Percentiles rank a stretch among this genome's conserved stretches.
Evolutionary conservation across 2,888 invertebrate species (phyloP).

Genomic region (Pyrgus malvae): DNA sequence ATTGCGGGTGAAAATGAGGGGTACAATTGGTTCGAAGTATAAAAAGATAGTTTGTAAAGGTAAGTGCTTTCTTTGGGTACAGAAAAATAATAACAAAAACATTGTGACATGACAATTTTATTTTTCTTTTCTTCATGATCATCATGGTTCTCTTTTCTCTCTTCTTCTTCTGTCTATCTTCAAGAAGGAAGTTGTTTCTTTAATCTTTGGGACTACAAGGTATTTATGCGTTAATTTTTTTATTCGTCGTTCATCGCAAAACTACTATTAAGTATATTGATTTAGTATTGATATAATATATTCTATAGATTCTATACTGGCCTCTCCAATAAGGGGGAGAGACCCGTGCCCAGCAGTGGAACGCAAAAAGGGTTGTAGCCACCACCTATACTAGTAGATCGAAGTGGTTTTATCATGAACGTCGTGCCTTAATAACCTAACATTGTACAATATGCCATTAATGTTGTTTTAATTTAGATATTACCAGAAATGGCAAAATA

Average conservation of each 20-base stretch:
- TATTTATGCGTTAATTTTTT: conserved; percentile 4
- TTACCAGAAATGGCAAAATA: background rate
- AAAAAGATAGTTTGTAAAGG: background rate
- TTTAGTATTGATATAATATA: background rate
- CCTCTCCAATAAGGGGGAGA: too few relatives aligned
- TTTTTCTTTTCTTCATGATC: background rate
- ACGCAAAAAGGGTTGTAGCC: too few relatives aligned
- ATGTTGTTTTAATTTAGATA: background rate
- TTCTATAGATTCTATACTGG: too few relatives aligned
- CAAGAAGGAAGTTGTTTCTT: background rate
- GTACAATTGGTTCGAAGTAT: background rate
- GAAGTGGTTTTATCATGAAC: background rate
- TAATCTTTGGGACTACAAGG: background rate
- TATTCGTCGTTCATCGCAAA: background rate
- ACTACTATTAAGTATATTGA: too few relatives aligned
- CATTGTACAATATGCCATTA: background rate
- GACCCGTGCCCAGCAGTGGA: too few relatives aligned
- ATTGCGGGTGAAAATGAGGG: background rate
- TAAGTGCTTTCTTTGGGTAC: background rate
- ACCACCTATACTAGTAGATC: background rate
- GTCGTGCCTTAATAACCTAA: background rate
- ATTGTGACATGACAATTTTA: background rate
- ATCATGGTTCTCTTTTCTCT: background rate
- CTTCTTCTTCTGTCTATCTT: background rate
- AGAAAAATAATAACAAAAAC: background rate